A percentile compares a stretch with the other conserved stretches of the same genome.
Evolutionary conservation across 2,888 invertebrate species (phyloP).

Genomic region (Agrilus mali): DNA sequence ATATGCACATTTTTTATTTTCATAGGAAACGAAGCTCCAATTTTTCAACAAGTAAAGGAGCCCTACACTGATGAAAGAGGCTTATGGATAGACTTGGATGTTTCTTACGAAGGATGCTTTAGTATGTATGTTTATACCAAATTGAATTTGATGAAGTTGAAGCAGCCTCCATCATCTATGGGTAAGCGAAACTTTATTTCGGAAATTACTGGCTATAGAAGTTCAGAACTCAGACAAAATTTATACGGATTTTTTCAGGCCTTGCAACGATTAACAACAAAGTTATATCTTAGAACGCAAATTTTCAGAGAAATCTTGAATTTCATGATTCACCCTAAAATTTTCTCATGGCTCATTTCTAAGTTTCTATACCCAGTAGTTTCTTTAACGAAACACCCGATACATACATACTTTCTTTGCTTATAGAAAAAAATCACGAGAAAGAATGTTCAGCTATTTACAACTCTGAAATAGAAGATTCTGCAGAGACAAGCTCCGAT

Average conservation of each 20-base stretch:
- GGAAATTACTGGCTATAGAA: too few relatives aligned
- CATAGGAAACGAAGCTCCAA: conserved; percentile 43
- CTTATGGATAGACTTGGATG: conserved; percentile 76
- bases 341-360: too few relatives aligned
- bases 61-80: conserved; percentile 71
- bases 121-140: conserved; percentile 79
- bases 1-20: background rate
- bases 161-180: conserved; percentile 21
- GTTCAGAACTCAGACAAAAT: too few relatives aligned
- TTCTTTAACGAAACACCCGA: background rate
- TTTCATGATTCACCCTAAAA: too few relatives aligned
- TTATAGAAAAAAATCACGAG: conserved; percentile 10
- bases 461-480: conserved; percentile 66
- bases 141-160: conserved; percentile 65
- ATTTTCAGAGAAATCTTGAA: too few relatives aligned
- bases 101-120: conserved; percentile 66
- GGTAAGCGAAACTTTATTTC: conserved; percentile 1
- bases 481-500: conserved; percentile 67
- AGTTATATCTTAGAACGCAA: too few relatives aligned
- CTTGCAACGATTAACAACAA: too few relatives aligned
- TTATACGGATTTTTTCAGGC: too few relatives aligned
- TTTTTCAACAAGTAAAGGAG: conserved; percentile 46
- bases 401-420: too few relatives aligned
- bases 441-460: conserved; percentile 45
- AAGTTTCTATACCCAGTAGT: too few relatives aligned